These are phyloP conservation scores for Triplophysa rosa DNA, from an alignment of 2,113 vertebrate genomes.

Conservation along the genomic window DNA sequence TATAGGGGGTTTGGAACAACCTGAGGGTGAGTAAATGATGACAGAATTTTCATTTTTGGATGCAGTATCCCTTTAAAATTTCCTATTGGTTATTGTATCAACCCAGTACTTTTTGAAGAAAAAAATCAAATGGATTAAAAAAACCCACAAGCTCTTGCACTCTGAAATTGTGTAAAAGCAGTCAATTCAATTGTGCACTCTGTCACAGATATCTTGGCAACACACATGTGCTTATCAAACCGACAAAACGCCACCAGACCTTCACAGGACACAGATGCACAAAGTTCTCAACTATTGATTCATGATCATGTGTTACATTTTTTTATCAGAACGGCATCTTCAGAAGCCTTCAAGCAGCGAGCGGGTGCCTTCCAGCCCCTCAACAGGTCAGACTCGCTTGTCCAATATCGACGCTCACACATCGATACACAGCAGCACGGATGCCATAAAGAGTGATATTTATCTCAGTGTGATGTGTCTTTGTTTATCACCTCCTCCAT, in stretches of 20 bases:
- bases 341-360: slow-evolving; percentile 75
- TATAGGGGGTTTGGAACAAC: too few relatives aligned
- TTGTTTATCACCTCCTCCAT: slow-evolving; percentile 15
- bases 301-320: not conserved
- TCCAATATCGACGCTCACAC: slow-evolving; percentile 49
- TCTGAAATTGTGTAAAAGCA: too few relatives aligned
- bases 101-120: too few relatives aligned
- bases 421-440: slow-evolving; percentile 31
- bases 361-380: slow-evolving; percentile 76
- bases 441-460: slow-evolving; percentile 55
- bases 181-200: too few relatives aligned
- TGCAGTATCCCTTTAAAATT: too few relatives aligned
- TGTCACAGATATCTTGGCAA: not conserved
- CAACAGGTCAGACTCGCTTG: slow-evolving; percentile 66
- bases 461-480: slow-evolving; percentile 37
- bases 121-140: too few relatives aligned
- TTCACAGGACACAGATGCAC: not conserved
- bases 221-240: not conserved
- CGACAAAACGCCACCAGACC: not conserved
- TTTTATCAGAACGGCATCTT: slow-evolving; percentile 67
- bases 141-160: too few relatives aligned
- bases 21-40: too few relatives aligned
- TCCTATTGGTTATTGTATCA: too few relatives aligned
- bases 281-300: not conserved
- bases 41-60: too few relatives aligned